Evolutionary conservation across 2,888 invertebrate genomes (phyloP).

Genomic region (Ophraella communa): DNA sequence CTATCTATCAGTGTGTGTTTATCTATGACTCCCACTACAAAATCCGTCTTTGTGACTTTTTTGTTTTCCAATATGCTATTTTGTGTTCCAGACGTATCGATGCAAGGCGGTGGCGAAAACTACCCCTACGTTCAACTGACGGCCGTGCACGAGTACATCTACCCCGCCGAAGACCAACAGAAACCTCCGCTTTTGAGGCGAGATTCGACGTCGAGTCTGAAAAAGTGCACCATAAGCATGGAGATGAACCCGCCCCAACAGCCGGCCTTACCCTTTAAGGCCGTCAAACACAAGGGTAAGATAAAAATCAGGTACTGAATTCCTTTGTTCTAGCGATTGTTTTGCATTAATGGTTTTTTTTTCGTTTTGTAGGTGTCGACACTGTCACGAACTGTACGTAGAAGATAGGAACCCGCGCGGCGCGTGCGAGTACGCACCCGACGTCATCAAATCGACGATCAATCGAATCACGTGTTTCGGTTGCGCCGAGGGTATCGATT

Average conservation of each 20-base stretch:
- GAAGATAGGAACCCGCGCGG: conserved; percentile 88
- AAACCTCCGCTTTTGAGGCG: conserved; percentile 55
- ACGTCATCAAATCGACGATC: conserved; percentile 79
- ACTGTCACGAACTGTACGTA: conserved; percentile 82
- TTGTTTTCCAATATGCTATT: background rate
- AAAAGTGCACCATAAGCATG: conserved; percentile 65
- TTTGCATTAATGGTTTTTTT: too few species aligned
- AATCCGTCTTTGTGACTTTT: background rate
- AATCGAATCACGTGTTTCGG: conserved; percentile 79
- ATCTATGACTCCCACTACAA: too few species aligned
- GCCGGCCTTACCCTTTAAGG: conserved; percentile 61
- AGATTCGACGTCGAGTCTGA: conserved; percentile 68
- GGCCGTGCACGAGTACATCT: conserved; percentile 85
- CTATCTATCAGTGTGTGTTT: too few species aligned
- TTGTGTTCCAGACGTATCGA: conserved; percentile 39
- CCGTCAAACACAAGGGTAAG: conserved; percentile 33
- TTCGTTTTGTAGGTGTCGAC: conserved; percentile 62
- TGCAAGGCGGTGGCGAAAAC: conserved; percentile 62
- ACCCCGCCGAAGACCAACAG: conserved; percentile 70
- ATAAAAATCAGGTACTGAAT: conserved; percentile 50
- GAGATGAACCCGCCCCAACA: conserved; percentile 49
- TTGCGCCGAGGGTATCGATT: conserved; percentile 88
- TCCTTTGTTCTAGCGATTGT: too few species aligned
- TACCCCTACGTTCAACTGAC: conserved; percentile 87
- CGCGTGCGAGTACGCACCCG: conserved; percentile 86